Evolutionary conservation across 2,888 invertebrate species (phyloP).

Genomic region (Heliconius ismenius): DNA sequence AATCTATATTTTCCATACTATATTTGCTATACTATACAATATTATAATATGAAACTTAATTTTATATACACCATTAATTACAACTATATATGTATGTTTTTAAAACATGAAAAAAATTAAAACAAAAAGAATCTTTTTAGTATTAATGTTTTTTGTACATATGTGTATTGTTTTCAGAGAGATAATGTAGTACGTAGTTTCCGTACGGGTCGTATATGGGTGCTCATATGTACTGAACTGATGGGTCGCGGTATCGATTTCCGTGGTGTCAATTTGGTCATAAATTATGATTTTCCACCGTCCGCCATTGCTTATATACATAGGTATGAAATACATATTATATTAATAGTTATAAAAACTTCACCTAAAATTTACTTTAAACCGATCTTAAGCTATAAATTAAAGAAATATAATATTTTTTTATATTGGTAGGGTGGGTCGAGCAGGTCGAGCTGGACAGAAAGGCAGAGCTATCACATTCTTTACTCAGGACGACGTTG

Average conservation of each 20-base stretch:
- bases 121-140: not conserved
- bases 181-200: conserved; percentile 95
- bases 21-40: no score
- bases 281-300: conserved; percentile 98
- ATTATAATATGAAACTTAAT: no score
- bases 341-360: no score
- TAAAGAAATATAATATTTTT: not conserved
- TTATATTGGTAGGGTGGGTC: conserved; percentile 79
- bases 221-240: conserved; percentile 97
- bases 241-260: conserved; percentile 99
- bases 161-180: conserved; percentile 81
- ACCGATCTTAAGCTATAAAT: no score
- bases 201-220: conserved; percentile 96
- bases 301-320: conserved; percentile 95
- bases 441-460: conserved; percentile 96
- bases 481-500: conserved; percentile 95
- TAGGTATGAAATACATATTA: conserved; percentile 76
- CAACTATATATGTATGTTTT: no score
- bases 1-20: no score
- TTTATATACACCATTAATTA: no score
- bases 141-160: conserved; percentile 21
- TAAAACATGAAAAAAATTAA: no score
- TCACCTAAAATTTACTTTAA: no score
- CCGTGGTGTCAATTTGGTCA: conserved; percentile 96
- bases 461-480: conserved; percentile 95